These are phyloP conservation scores for Acanthiza pusilla DNA, from an alignment of 2,797 vertebrate genomes.

Conservation along the genomic window DNA sequence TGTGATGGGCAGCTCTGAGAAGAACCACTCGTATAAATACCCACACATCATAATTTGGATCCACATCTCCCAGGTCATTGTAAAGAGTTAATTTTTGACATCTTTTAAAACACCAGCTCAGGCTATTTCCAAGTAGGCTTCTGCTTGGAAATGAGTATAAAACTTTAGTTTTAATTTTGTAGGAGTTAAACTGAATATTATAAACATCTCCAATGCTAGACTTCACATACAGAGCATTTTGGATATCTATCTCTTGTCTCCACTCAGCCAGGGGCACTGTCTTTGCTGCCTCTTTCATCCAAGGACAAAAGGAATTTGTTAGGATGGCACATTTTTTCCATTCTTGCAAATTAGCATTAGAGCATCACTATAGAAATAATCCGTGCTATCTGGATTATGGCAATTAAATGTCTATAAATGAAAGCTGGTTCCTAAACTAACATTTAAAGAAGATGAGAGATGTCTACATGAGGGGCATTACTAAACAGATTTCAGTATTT, in stretches of 20 bases:
- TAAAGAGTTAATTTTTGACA: neutral
- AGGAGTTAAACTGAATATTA: slow-evolving; percentile 58
- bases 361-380: slow-evolving; percentile 55
- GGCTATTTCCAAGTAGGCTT: neutral
- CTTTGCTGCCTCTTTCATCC: slow-evolving; percentile 50
- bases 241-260: slow-evolving; percentile 39
- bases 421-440: slow-evolving; percentile 67
- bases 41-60: neutral
- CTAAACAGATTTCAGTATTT: slow-evolving; percentile 46
- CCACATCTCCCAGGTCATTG: neutral
- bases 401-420: slow-evolving; percentile 27
- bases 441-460: slow-evolving; percentile 62
- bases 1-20: neutral
- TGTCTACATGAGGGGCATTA: slow-evolving; percentile 44
- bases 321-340: slow-evolving; percentile 56
- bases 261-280: slow-evolving; percentile 46
- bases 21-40: accelerated
- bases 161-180: slow-evolving; percentile 50
- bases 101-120: neutral
- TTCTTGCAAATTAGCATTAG: slow-evolving; percentile 59
- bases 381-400: slow-evolving; percentile 35
- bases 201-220: slow-evolving; percentile 38
- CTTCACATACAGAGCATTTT: slow-evolving; percentile 8
- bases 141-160: neutral
- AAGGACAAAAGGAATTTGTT: slow-evolving; percentile 67